phyloP scores from a whole-genome alignment of 53 echinoderm and acorn worm species.

The Temnopleurus reevesii region DNA sequence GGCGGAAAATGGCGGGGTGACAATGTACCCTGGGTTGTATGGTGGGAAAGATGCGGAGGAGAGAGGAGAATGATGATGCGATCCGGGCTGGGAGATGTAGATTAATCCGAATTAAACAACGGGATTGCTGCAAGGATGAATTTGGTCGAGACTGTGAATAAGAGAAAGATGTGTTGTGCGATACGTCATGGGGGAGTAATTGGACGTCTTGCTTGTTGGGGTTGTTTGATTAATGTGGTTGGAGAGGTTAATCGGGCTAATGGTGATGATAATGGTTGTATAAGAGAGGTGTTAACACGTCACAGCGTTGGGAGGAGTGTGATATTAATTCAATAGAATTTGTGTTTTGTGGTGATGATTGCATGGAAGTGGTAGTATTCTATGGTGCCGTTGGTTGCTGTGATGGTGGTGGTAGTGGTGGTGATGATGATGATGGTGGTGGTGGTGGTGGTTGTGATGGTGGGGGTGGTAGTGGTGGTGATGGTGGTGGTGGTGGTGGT shows the following conservation, averaged over 20 bases:
- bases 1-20: background rate
- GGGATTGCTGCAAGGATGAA: background rate
- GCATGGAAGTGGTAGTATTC: too few relatives aligned
- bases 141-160: background rate
- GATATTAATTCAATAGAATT: too few relatives aligned
- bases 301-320: background rate
- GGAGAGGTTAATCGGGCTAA: background rate
- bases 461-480: conserved; percentile 6
- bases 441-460: conserved; percentile 25
- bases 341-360: too few relatives aligned
- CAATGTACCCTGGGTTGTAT: background rate
- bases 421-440: conserved; percentile 41
- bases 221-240: conserved; percentile 19
- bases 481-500: background rate
- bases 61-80: background rate
- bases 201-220: background rate
- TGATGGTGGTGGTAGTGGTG: background rate
- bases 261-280: background rate
- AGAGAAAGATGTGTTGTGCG: background rate
- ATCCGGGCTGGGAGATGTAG: conserved; percentile 34
- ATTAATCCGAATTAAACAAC: conserved; percentile 45
- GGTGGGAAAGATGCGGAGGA: background rate
- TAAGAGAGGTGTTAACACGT: background rate
- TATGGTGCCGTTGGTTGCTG: too few relatives aligned
- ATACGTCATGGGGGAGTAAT: conserved; percentile 21